These are phyloP conservation scores for Nomada fucata DNA, from an alignment of 2,888 invertebrate genomes.

Conservation along the genomic window DNA sequence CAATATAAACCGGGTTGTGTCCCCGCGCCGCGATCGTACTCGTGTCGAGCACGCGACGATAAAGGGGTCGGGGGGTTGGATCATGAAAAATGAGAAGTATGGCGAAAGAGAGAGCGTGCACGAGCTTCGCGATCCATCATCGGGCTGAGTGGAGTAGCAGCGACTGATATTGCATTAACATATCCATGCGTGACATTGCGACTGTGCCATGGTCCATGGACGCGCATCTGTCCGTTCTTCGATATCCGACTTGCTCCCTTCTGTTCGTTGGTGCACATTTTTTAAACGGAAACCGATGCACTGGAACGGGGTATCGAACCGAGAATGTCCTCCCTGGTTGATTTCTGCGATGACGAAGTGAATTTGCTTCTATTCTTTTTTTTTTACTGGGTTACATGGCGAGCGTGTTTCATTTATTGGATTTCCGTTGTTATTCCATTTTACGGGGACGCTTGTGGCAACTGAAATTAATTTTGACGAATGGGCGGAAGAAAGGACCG, in stretches of 20 bases:
- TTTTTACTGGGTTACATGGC: too few relatives aligned
- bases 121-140: constrained; percentile 69
- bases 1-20: constrained; percentile 58
- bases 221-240: constrained; percentile 63
- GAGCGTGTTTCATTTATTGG: too few relatives aligned
- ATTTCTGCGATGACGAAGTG: too few relatives aligned
- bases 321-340: too few relatives aligned
- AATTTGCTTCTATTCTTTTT: too few relatives aligned
- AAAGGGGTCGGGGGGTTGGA: constrained; percentile 14
- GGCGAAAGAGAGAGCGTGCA: constrained; percentile 36
- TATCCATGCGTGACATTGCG: constrained; percentile 74
- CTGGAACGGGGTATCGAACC: constrained; percentile 21
- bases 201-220: constrained; percentile 39
- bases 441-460: too few relatives aligned
- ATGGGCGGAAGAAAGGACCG: too few relatives aligned
- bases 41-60: neutral
- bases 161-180: constrained; percentile 67
- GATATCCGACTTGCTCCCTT: constrained; percentile 7
- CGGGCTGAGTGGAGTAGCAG: constrained; percentile 21
- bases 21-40: constrained; percentile 22
- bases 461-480: too few relatives aligned
- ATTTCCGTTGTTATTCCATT: too few relatives aligned
- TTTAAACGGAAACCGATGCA: constrained; percentile 22
- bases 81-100: constrained; percentile 21
- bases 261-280: neutral